phyloP scores from a whole-genome alignment of 2,113 vertebrate species.

The Argyrosomus japonicus region DNA sequence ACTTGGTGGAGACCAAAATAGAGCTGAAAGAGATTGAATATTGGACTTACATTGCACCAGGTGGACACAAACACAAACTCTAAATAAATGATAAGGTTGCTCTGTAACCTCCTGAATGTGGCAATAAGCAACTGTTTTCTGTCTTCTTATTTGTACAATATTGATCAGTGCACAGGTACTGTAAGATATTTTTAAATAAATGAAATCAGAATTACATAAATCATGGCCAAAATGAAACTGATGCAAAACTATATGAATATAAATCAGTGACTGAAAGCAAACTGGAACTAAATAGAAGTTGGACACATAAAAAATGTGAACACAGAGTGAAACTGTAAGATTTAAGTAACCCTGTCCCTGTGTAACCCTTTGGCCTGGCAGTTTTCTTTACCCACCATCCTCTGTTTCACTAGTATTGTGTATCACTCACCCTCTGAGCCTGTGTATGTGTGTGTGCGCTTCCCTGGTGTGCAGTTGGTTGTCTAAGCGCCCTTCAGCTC shows the following conservation, averaged over 20 bases:
- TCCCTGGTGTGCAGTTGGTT: constrained; percentile 32
- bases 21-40: not conserved
- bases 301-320: not conserved
- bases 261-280: not conserved
- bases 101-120: not conserved
- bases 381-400: constrained; percentile 25
- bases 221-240: not conserved
- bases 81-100: not conserved
- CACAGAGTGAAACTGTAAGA: constrained; percentile 18
- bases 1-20: not conserved
- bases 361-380: constrained; percentile 37
- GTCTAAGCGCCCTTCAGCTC: constrained; percentile 52
- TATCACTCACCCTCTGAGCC: constrained; percentile 58
- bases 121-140: not conserved
- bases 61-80: not conserved
- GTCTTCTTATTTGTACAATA: not conserved
- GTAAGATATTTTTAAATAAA: not conserved
- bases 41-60: not conserved
- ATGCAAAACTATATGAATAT: not conserved
- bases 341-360: constrained; percentile 9
- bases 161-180: not conserved
- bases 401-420: constrained; percentile 47
- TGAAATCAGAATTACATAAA: not conserved
- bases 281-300: not conserved
- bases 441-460: constrained; percentile 23